phyloP scores from a whole-genome alignment of 1,140 invertebrate species.

The Thereuonema tuberculata region DNA sequence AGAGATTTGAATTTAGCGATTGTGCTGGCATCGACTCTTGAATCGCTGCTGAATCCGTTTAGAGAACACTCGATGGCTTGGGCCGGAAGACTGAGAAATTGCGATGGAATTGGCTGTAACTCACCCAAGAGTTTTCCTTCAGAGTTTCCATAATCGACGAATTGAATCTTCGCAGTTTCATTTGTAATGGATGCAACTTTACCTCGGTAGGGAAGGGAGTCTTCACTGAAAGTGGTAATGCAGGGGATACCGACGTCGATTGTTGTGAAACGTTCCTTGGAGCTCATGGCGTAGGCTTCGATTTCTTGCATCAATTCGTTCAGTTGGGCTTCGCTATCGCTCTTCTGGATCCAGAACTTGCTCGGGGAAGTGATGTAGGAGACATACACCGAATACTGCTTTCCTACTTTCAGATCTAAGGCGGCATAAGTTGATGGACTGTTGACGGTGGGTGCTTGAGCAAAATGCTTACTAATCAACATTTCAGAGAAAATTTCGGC shows the following conservation, averaged over 20 bases:
- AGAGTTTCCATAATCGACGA: constrained; percentile 4
- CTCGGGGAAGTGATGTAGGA: not conserved
- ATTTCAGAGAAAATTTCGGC: not conserved
- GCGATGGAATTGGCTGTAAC: not conserved
- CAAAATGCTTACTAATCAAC: not conserved
- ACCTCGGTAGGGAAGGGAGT: not conserved
- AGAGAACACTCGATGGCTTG: not conserved
- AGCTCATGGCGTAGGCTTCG: not conserved
- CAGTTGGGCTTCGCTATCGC: not conserved
- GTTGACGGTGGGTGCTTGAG: not conserved
- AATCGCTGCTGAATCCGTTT: not conserved
- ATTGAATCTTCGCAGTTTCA: not conserved
- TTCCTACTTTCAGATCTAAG: not conserved
- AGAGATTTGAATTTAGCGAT: not conserved
- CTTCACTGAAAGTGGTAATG: not conserved
- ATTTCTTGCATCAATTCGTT: not conserved
- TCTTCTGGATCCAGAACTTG: not conserved
- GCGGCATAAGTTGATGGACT: not conserved
- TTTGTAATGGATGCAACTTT: not conserved
- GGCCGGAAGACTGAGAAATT: not conserved
- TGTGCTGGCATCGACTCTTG: too few species aligned
- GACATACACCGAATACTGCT: not conserved
- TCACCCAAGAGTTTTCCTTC: not conserved
- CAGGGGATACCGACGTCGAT: not conserved
- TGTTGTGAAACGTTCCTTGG: not conserved